These are phyloP conservation scores for Athalia circularis DNA, from an alignment of 2,888 invertebrate genomes.

Conservation along the genomic window DNA sequence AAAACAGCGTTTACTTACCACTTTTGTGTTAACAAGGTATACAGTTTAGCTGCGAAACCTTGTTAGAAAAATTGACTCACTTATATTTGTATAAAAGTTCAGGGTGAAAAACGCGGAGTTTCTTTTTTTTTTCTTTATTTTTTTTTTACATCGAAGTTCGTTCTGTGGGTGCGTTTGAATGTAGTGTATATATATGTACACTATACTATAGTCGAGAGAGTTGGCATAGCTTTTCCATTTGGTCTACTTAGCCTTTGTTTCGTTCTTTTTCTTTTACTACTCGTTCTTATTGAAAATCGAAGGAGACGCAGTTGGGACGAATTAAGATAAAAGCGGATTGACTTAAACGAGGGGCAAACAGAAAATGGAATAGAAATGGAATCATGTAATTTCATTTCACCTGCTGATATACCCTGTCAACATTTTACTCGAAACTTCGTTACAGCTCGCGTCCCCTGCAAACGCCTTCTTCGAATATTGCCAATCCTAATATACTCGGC, in stretches of 20 bases:
- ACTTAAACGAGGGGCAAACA: conserved; percentile 30
- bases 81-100: too few species aligned
- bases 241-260: background rate
- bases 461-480: background rate
- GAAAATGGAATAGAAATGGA: conserved; percentile 15
- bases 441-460: background rate
- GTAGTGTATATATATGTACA: background rate
- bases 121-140: too few species aligned
- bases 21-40: too few species aligned
- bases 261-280: background rate
- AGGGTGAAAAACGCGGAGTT: background rate
- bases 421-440: conserved; percentile 1
- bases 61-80: too few species aligned
- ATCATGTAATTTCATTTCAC: conserved; percentile 19
- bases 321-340: conserved; percentile 31
- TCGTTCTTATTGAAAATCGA: conserved; percentile 21
- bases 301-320: conserved; percentile 23
- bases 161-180: background rate
- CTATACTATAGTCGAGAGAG: background rate
- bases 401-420: conserved; percentile 7
- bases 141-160: background rate
- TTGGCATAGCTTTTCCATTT: background rate
- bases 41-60: too few species aligned
- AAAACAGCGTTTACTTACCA: background rate
- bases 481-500: background rate